A percentile compares a stretch with the other conserved stretches of the same genome.
These are phyloP conservation scores for Liparis tanakae DNA, from an alignment of 2,797 vertebrate species.

Conservation along the genomic window DNA sequence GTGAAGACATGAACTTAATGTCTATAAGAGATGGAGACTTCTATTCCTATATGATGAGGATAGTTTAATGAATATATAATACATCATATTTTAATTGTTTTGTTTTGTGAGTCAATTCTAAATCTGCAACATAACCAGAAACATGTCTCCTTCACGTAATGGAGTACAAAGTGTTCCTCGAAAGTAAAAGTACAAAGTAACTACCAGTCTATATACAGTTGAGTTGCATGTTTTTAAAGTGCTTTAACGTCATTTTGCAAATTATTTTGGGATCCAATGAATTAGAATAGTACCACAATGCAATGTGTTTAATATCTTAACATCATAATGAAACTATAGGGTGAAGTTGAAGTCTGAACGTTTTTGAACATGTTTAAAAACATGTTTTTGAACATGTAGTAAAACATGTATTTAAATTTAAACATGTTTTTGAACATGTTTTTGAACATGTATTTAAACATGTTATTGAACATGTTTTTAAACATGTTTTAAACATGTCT, in stretches of 20 bases:
- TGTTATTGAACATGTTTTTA: too few relatives aligned
- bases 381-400: too few relatives aligned
- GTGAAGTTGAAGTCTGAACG: too few relatives aligned
- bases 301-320: background rate
- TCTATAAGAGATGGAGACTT: background rate
- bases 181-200: background rate
- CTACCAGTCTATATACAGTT: too few relatives aligned
- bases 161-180: background rate
- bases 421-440: too few relatives aligned
- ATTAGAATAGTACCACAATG: background rate
- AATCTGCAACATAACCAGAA: background rate
- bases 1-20: too few relatives aligned
- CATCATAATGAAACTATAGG: too few relatives aligned
- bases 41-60: background rate
- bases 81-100: background rate
- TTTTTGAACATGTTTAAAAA: too few relatives aligned
- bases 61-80: background rate
- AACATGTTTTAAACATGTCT: too few relatives aligned
- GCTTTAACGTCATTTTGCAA: background rate
- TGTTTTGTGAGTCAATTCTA: background rate
- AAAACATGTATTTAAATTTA: too few relatives aligned
- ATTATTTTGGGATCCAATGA: background rate
- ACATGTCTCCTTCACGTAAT: background rate
- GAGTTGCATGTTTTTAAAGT: background rate
- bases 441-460: too few relatives aligned